These are phyloP conservation scores for Austrolebias charrua DNA, from an alignment of 2,797 vertebrate genomes.

Conservation along the genomic window DNA sequence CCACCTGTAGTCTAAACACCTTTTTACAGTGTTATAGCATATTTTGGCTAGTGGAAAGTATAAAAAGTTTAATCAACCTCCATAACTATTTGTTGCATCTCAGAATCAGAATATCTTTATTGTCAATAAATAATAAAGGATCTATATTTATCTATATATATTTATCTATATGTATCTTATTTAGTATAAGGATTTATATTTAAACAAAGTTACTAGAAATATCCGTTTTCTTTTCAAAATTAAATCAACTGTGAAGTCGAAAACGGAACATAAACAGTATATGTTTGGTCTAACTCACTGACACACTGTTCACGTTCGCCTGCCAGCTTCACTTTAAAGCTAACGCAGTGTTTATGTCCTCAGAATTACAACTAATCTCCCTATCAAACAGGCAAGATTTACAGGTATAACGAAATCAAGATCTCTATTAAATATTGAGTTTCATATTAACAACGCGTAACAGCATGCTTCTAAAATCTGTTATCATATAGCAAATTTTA, in stretches of 20 bases:
- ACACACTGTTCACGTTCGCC: conserved; percentile 36
- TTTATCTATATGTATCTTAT: too few relatives aligned
- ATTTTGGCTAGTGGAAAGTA: background rate
- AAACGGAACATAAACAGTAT: background rate
- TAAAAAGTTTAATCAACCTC: background rate
- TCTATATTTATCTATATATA: too few relatives aligned
- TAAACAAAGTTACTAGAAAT: too few relatives aligned
- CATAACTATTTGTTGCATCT: background rate
- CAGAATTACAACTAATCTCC: conserved; percentile 72
- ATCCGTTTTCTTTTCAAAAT: too few relatives aligned
- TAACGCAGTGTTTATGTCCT: conserved; percentile 64
- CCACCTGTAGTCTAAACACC: too few relatives aligned
- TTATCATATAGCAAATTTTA: background rate
- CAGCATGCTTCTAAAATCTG: background rate
- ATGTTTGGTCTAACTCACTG: conserved; percentile 29
- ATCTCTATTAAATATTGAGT: background rate
- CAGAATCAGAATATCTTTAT: too few relatives aligned
- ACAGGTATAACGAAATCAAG: too few relatives aligned
- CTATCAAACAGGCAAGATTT: conserved; percentile 71
- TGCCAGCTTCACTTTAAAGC: conserved; percentile 49
- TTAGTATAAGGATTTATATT: too few relatives aligned
- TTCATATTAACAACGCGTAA: background rate
- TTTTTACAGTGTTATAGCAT: too few relatives aligned
- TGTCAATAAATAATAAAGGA: too few relatives aligned
- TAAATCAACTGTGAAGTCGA: too few relatives aligned